Evolutionary conservation across 2,113 vertebrate genomes (phyloP).

Genomic region (Pachycephala philippinensis): DNA sequence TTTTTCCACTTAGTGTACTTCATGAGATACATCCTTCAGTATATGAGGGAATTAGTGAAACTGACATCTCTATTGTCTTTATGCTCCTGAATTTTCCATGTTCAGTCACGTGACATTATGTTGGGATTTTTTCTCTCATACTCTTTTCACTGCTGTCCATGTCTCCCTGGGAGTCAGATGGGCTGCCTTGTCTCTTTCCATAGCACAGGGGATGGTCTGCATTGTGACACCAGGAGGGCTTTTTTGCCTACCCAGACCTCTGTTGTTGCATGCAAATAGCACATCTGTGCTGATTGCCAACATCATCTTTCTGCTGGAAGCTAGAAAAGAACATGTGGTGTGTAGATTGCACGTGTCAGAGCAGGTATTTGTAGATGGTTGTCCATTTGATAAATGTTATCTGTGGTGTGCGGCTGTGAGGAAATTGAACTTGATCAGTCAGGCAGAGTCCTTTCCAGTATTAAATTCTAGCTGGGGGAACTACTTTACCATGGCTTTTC

Average conservation of each 20-base stretch:
- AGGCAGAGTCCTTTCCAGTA: not conserved
- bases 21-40: not conserved
- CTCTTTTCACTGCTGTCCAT: not conserved
- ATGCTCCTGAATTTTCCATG: not conserved
- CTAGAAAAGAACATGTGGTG: not conserved
- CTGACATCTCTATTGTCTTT: not conserved
- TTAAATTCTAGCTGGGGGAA: not conserved
- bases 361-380: not conserved
- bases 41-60: not conserved
- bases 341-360: not conserved
- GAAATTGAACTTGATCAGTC: not conserved
- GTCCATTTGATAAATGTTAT: not conserved
- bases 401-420: not conserved
- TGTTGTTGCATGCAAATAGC: not conserved
- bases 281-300: not conserved
- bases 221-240: accelerated
- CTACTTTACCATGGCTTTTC: not conserved
- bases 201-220: not conserved
- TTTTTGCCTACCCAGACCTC: not conserved
- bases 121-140: not conserved
- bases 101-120: not conserved
- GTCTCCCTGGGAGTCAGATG: not conserved
- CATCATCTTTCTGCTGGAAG: not conserved
- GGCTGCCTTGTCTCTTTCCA: not conserved
- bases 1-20: not conserved